Conservation (phyloP, 2,797 vertebrate genomes). For the Labeo calbasu region DNA sequence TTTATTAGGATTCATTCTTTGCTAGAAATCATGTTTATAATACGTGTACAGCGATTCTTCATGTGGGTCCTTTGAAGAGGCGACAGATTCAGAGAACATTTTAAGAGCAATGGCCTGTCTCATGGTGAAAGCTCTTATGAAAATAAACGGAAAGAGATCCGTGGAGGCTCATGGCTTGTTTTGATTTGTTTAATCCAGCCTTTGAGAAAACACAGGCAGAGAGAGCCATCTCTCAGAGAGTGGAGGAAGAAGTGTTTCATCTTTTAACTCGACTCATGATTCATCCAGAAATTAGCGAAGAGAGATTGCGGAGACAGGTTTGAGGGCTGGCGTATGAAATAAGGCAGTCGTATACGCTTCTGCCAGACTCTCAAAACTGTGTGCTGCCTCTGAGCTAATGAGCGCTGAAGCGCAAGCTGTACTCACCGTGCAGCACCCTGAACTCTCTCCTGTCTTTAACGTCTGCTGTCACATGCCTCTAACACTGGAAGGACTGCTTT, state of each 20-base stretch:
- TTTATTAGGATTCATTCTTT: constrained; percentile 15
- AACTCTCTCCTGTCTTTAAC: constrained; percentile 6
- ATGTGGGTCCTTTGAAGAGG: constrained; percentile 27
- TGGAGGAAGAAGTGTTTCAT: constrained; percentile 44
- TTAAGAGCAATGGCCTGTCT: constrained; percentile 32
- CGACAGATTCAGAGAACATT: constrained; percentile 26
- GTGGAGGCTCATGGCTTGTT: constrained; percentile 14
- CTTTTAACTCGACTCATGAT: constrained; percentile 43
- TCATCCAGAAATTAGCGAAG: constrained; percentile 53
- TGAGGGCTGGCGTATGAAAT: constrained; percentile 42
- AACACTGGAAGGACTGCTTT: not conserved
- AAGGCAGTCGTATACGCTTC: constrained; percentile 20
- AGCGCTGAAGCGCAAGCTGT: constrained; percentile 5
- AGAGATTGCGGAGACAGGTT: constrained; percentile 39
- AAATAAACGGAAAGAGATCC: constrained; percentile 28
- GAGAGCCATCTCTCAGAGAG: constrained; percentile 3
- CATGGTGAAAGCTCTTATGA: constrained; percentile 31
- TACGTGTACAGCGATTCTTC: not conserved
- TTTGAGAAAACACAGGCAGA: constrained; percentile 28
- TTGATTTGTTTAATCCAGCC: constrained; percentile 35
- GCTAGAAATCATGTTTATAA: constrained; percentile 12
- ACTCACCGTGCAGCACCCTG: not conserved
- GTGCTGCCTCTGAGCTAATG: constrained; percentile 16
- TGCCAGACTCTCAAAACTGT: constrained; percentile 44
- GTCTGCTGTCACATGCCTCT: not conserved